Conservation (phyloP, 2,888 invertebrate species). For the Steromphala cineraria region DNA sequence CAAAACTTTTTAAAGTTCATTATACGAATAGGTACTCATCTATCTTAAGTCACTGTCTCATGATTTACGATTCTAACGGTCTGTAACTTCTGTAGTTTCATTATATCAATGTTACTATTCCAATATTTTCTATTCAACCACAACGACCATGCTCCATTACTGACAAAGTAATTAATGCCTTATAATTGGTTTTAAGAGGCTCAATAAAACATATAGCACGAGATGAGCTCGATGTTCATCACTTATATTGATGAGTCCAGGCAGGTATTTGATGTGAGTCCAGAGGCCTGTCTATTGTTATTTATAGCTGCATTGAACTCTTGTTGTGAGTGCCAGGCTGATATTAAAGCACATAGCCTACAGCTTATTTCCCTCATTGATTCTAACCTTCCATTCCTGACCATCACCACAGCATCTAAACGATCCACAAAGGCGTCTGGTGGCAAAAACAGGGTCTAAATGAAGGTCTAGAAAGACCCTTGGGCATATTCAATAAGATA, state of each 20-base stretch:
- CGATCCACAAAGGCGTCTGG: slow-evolving; percentile 8
- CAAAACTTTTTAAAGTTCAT: no score
- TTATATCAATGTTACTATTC: no score
- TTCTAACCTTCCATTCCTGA: slow-evolving; percentile 7
- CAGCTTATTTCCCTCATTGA: background rate
- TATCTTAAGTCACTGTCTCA: no score
- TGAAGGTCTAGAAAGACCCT: background rate
- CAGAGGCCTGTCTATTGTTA: background rate
- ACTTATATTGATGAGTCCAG: background rate
- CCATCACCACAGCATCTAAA: slow-evolving; percentile 1
- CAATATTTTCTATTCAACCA: no score
- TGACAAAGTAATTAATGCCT: background rate
- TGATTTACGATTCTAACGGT: no score
- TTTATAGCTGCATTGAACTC: background rate
- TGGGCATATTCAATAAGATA: slow-evolving; percentile 17
- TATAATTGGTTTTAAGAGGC: background rate
- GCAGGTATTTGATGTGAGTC: background rate
- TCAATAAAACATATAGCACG: background rate
- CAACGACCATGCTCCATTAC: background rate
- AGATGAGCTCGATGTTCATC: background rate
- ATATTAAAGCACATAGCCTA: background rate
- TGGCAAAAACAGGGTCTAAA: background rate
- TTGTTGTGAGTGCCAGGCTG: background rate
- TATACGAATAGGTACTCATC: no score
- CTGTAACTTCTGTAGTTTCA: no score